These are phyloP conservation scores for Pangasius mekongensis DNA, from an alignment of 2,797 vertebrate genomes.

Conservation along the genomic window DNA sequence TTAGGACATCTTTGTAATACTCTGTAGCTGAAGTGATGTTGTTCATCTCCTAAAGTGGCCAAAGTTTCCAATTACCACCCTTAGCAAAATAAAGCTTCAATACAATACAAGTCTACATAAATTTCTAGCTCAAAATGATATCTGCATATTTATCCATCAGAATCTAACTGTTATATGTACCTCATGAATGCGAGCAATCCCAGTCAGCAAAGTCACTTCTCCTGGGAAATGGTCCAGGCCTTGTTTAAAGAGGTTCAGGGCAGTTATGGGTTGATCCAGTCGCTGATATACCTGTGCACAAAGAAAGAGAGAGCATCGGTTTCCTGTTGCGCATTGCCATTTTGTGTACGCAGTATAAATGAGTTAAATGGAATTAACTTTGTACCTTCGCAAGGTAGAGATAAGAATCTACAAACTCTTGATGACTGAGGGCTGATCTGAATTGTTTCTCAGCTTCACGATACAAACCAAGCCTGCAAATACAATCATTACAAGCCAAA, in stretches of 20 bases:
- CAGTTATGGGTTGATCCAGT: constrained; percentile 93
- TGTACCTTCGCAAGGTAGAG: constrained; percentile 94
- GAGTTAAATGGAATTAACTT: background rate
- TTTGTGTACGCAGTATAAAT: background rate
- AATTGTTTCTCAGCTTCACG: constrained; percentile 98
- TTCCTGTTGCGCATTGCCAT: background rate
- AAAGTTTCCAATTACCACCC: background rate
- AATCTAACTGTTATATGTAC: constrained; percentile 64
- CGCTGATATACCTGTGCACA: constrained; percentile 87
- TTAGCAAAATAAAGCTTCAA: background rate
- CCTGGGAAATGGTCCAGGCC: constrained; percentile 93
- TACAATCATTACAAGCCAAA: background rate
- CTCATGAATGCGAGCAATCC: constrained; percentile 96
- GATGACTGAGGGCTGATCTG: constrained; percentile 91
- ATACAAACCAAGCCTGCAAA: constrained; percentile 82
- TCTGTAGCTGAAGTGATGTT: constrained; percentile 87
- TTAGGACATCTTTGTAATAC: constrained; percentile 94
- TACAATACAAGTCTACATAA: background rate
- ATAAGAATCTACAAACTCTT: constrained; percentile 92
- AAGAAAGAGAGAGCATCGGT: background rate
- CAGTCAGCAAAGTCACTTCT: constrained; percentile 91
- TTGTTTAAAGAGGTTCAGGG: constrained; percentile 93
- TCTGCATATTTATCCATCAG: background rate
- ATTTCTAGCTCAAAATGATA: background rate
- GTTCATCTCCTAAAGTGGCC: constrained; percentile 88